Evolutionary conservation across 2,113 vertebrate genomes (phyloP).

Genomic region (Cnemophilus loriae): DNA sequence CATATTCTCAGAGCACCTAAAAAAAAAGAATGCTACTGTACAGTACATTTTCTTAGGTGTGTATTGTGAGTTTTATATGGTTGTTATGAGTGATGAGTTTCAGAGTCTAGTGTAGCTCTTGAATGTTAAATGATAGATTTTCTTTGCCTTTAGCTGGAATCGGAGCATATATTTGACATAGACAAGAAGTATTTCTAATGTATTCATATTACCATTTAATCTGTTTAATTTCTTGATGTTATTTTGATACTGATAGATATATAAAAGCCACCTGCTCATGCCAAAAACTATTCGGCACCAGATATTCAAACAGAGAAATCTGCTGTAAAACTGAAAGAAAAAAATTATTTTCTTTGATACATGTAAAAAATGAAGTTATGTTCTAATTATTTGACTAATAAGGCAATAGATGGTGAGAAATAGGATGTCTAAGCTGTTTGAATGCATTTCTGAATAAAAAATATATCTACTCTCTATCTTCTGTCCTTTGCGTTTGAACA

Average conservation of each 20-base stretch:
- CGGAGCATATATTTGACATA: neutral
- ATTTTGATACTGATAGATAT: neutral
- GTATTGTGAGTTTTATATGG: neutral
- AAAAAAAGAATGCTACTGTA: neutral
- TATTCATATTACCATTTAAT: neutral
- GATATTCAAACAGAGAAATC: neutral
- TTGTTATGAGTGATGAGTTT: neutral
- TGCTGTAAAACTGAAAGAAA: neutral
- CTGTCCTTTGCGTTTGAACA: no score
- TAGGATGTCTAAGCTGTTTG: neutral
- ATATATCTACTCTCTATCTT: no score
- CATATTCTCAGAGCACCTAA: neutral
- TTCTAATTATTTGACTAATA: neutral
- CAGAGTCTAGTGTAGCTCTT: neutral
- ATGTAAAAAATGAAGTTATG: neutral
- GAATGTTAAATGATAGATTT: neutral
- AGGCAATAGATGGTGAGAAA: neutral
- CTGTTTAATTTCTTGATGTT: neutral
- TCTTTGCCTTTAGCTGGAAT: neutral
- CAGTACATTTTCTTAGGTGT: neutral
- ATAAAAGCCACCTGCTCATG: neutral
- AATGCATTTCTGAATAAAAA: neutral
- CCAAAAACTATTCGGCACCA: neutral
- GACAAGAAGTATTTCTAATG: neutral
- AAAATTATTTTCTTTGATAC: neutral